Percentiles rank a stretch among this genome's conserved stretches.
Evolutionary conservation across 2,113 vertebrate species (phyloP).

Genomic region (Cyphomyrus discorhynchus): DNA sequence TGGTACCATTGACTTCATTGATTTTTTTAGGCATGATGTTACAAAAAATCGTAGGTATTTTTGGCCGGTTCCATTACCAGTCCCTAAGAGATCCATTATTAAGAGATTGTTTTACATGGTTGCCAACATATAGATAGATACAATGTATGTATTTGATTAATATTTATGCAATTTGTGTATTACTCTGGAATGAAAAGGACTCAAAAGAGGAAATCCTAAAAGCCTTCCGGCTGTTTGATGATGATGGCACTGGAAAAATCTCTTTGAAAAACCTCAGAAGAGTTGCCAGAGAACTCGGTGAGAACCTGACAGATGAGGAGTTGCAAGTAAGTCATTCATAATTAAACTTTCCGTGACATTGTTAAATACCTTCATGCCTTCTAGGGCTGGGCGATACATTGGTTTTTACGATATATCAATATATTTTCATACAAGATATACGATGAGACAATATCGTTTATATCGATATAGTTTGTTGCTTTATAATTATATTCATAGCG

Average conservation of each 20-base stretch:
- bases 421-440: no score
- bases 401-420: no score
- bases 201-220: conserved; percentile 89
- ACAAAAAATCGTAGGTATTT: conserved; percentile 53
- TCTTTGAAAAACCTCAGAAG: conserved; percentile 87
- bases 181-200: conserved; percentile 77
- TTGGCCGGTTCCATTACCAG: not conserved
- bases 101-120: not conserved
- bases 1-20: conserved; percentile 73
- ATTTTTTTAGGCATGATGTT: conserved; percentile 83
- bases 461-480: no score
- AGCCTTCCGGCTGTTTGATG: conserved; percentile 86
- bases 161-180: conserved; percentile 11
- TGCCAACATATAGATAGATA: not conserved
- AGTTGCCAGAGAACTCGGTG: conserved; percentile 84
- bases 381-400: no score
- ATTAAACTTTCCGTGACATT: not conserved
- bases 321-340: conserved; percentile 66
- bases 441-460: no score
- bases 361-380: not conserved
- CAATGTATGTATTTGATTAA: not conserved
- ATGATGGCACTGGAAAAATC: conserved; percentile 84
- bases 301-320: conserved; percentile 86
- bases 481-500: no score
- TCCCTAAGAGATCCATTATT: not conserved